Base-by-base conservation (phyloP, 2,888 invertebrate genomes). In the Drosophila birchii region DNA sequence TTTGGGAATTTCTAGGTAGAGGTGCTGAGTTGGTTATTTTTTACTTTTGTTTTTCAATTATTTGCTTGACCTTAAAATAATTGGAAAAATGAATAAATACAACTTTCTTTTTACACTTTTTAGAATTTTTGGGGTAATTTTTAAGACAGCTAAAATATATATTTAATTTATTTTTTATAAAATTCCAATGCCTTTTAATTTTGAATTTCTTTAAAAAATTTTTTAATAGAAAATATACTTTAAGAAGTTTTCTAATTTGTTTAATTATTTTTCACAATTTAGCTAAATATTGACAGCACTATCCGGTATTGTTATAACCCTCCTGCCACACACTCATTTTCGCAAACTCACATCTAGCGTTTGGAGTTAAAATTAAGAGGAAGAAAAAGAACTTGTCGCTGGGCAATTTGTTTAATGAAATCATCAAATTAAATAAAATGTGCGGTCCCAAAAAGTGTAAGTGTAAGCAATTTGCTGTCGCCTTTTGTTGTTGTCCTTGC, bases 341-440 rank as follows among this genome's bases (percentile, higher is more conserved):
- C 18, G 9, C 38, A 47, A 36, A 56, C 11, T 32, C 36, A 59
- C 51, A 53, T 39, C 44, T 34, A 56, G 44, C 43, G n/a, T 55
- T 32, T 45, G 39, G 41, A 68, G 76, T 60, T 59, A 75, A 74
- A 74, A 67, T 67, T 51, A 59, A 47, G 63, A 45, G 62, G 63
- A 41, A 58, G 62, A 29, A 56, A 61, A 45, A 34, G 53, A 76
- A 68, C 57, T 57, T 51, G 60, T 59, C 44, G 47, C 47, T 18
- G 36, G 62, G 71, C 72, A 78, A 86, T 88, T 86, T 83, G 78
- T 80, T 80, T 80, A 84, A 88, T 84, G 83, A 84, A 88, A 84
- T 88, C 88, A 86, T 88, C 78, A 88, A 84, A 86, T 84, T 84
- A 86, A 76, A 74, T 78, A 75, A 78, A 84, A 80, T 83, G 82